Evolutionary conservation across 2,113 vertebrate species (phyloP), one percentile per base, ranked within the genome.

Genomic region (Ciconia stormi): DNA sequence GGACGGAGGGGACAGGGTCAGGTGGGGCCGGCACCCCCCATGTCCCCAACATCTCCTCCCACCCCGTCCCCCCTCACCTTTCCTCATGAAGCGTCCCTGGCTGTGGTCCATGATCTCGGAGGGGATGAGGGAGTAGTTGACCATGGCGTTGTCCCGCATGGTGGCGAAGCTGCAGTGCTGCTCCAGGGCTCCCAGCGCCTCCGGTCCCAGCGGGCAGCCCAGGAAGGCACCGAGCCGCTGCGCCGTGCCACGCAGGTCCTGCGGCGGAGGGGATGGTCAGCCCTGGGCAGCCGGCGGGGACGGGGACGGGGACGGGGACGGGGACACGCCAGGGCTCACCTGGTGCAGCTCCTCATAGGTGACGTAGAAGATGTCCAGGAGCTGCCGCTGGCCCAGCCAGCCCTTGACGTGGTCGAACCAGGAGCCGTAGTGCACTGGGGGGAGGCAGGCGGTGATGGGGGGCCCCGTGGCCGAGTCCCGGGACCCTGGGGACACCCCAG

Each of bases 351-450:
- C 98, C 96, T 99, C 99, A 4, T 99, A 99, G 50, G 98, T 98
- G 89, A 99, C 23, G 10, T 97, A 98, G 65, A 99, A 93, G 81
- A 99, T 96, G 92, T 98, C 96, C 58, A 97, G 71, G 73, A 98
- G 89, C 7, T 97, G 92, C 56, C 52, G 89, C 79, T 98, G 97
- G 80, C 90, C 87, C 52, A 98, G 98, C 99, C 99, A 99, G 79
- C 97, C 98, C 80, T 98, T 99, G 77, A 99, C 20, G 3, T 99
- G 99, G 40, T 99, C 98, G 76, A 99, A 99, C 99, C 99, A 99
- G 78, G 98, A 99, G 27, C 99, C 98, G 7, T 97, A 99, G 71
- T 97, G 90, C 93, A 99, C 99, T 99, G 97, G 2, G 32, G 70
- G 29, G 84, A 74, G 46, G 14, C 0, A 1, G 13, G 21, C 9